Conservation (phyloP, 2,888 invertebrate genomes). For the Nemotelus nigrinus region DNA sequence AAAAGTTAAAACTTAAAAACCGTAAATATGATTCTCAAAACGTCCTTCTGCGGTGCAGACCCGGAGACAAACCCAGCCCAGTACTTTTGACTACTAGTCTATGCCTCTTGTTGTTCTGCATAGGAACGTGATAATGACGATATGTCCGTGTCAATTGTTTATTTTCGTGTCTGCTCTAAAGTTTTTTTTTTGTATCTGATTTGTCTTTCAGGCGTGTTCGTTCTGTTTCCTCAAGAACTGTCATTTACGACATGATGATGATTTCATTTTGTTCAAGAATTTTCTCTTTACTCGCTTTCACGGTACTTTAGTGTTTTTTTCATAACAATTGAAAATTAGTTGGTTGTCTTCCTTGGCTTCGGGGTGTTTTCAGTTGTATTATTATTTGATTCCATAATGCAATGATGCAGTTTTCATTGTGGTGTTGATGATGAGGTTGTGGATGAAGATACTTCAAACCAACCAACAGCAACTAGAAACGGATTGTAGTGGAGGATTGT, state of each 20-base stretch:
- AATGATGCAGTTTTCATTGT: constrained; percentile 39
- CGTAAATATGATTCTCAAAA: not conserved
- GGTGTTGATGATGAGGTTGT: not conserved
- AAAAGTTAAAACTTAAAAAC: constrained; percentile 36
- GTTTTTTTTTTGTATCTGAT: constrained; percentile 41
- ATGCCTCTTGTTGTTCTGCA: not conserved
- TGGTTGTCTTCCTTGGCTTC: not conserved
- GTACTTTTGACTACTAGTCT: no score
- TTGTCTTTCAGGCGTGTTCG: constrained; percentile 9
- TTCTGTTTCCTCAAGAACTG: constrained; percentile 1
- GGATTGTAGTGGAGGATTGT: no score
- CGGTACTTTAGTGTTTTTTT: not conserved
- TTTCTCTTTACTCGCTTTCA: not conserved
- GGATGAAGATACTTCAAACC: not conserved
- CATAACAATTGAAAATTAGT: constrained; percentile 36
- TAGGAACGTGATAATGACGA: constrained; percentile 45
- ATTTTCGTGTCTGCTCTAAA: constrained; percentile 38
- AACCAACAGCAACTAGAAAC: not conserved
- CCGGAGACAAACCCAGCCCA: no score
- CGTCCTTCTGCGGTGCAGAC: no score
- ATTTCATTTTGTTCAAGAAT: constrained; percentile 9
- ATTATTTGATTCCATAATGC: constrained; percentile 2
- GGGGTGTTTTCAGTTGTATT: constrained; percentile 2
- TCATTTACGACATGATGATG: not conserved
- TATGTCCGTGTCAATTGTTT: constrained; percentile 50